Conservation (phyloP, 2,888 invertebrate species). For the Rotaria macrura region DNA sequence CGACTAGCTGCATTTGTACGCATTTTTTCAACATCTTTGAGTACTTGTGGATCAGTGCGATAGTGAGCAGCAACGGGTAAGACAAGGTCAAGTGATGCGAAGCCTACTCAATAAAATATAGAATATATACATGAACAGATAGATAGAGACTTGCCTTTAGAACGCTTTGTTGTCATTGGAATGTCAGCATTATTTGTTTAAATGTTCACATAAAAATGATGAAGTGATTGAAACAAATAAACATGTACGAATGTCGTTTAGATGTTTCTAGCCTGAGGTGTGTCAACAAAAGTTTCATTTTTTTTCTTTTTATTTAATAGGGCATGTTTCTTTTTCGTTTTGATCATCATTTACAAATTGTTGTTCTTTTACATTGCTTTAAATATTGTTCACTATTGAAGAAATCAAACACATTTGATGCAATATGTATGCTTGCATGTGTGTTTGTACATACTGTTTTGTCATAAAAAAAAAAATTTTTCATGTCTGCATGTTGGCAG, state of each 20-base stretch:
- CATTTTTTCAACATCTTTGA: not conserved
- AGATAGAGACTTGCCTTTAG: not conserved
- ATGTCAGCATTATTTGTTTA: not conserved
- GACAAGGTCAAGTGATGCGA: too few species aligned
- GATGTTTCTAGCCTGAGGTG: not conserved
- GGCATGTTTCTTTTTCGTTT: too few species aligned
- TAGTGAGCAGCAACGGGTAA: too few species aligned
- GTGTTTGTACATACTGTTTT: too few species aligned
- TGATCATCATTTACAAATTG: too few species aligned
- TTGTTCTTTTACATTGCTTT: too few species aligned
- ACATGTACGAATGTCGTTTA: not conserved
- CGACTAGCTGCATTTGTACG: not conserved
- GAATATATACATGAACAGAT: not conserved
- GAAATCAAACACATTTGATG: too few species aligned
- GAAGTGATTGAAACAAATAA: not conserved
- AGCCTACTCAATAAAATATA: not conserved
- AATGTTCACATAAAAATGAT: not conserved
- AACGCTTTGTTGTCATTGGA: not conserved
- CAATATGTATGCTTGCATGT: too few species aligned
- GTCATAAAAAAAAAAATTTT: too few species aligned
- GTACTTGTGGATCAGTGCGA: too few species aligned
- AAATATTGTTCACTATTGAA: too few species aligned
- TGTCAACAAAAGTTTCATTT: not conserved
- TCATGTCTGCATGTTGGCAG: too few species aligned
- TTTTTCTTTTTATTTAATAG: not conserved